A percentile compares a stretch with the other conserved stretches of the same genome.
Evolutionary conservation across 2,113 vertebrate species (phyloP).

Genomic region (Acanthochromis polyacanthus): DNA sequence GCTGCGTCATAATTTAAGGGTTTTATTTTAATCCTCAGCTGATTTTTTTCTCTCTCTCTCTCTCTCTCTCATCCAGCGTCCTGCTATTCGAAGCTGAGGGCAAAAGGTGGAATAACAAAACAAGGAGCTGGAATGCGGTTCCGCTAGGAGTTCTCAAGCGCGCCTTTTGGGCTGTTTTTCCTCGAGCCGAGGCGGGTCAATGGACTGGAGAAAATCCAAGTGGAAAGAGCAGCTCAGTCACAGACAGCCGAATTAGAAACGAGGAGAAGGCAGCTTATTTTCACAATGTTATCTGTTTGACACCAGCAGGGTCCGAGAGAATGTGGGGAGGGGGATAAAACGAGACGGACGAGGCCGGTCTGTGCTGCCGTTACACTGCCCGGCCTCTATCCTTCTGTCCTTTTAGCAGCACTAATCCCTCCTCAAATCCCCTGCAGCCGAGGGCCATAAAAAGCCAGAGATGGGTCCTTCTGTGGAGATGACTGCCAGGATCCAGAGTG

Average conservation of each 20-base stretch:
- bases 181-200: slow-evolving; percentile 25
- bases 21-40: slow-evolving; percentile 27
- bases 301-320: slow-evolving; percentile 6
- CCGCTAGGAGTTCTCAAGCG: slow-evolving; percentile 34
- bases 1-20: neutral
- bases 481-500: slow-evolving; percentile 18
- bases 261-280: slow-evolving; percentile 35
- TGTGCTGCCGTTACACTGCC: slow-evolving; percentile 15
- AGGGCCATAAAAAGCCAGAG: slow-evolving; percentile 62
- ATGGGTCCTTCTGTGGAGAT: slow-evolving; percentile 37
- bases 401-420: slow-evolving; percentile 78
- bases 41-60: slow-evolving; percentile 15
- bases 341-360: slow-evolving; percentile 21
- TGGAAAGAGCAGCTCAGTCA: slow-evolving; percentile 31
- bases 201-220: slow-evolving; percentile 53
- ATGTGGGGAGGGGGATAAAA: slow-evolving; percentile 13
- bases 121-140: slow-evolving; percentile 57
- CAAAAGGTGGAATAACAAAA: slow-evolving; percentile 50
- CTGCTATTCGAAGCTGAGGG: slow-evolving; percentile 47
- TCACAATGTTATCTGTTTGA: slow-evolving; percentile 33
- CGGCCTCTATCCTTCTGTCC: slow-evolving; percentile 50
- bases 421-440: slow-evolving; percentile 62
- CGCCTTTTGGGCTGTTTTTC: slow-evolving; percentile 45
- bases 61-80: slow-evolving; percentile 62
- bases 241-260: slow-evolving; percentile 9